Percentiles rank a stretch among this genome's conserved stretches.
Conservation (phyloP, 2,113 vertebrate genomes). For the Anhinga rufa region DNA sequence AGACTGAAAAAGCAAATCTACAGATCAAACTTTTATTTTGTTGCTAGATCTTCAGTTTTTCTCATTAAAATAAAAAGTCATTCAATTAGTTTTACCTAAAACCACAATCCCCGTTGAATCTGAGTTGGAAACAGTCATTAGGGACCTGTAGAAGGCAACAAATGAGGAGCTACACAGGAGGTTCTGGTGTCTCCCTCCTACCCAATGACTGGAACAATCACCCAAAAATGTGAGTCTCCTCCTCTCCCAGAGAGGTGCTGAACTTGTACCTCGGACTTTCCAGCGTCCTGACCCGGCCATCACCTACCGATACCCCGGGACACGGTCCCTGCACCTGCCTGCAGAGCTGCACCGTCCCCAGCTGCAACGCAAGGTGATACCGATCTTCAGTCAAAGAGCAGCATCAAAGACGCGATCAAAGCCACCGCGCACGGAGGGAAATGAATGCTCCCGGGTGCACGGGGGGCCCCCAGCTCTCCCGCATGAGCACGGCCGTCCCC, state of each 20-base stretch:
- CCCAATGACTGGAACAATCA: background rate
- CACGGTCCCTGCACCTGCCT: no score
- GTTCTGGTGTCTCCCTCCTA: background rate
- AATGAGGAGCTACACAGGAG: background rate
- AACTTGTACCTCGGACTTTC: background rate
- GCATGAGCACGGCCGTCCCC: background rate
- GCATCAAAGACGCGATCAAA: background rate
- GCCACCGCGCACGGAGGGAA: background rate
- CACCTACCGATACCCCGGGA: fast-evolving
- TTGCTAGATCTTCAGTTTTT: background rate
- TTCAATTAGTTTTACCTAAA: background rate
- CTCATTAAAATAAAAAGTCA: background rate
- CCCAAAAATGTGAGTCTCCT: background rate
- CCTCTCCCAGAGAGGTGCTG: background rate
- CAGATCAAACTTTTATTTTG: background rate
- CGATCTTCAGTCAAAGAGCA: background rate
- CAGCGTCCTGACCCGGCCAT: background rate
- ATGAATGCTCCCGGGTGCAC: background rate
- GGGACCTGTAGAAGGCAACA: background rate
- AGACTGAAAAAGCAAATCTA: background rate
- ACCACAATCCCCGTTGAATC: background rate
- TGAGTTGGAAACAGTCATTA: background rate
- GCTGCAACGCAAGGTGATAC: background rate
- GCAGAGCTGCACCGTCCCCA: background rate
- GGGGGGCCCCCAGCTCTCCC: background rate